These are phyloP conservation scores for Stenchaetothrips biformis DNA, from an alignment of 2,888 invertebrate species.

Conservation along the genomic window DNA sequence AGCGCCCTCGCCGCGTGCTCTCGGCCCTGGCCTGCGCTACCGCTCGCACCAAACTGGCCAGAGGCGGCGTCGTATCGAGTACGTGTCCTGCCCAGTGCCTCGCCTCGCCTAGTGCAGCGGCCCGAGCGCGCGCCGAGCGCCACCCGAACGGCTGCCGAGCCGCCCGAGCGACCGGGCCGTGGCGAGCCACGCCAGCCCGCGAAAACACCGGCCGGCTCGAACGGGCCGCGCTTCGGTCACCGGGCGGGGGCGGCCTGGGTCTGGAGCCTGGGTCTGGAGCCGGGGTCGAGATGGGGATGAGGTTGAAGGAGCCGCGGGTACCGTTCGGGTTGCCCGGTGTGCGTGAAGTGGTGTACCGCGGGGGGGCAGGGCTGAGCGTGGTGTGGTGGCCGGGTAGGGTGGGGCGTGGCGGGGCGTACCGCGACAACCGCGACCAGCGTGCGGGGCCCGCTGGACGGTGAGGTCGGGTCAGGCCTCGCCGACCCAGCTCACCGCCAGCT, in stretches of 20 bases:
- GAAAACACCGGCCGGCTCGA: constrained; percentile 7
- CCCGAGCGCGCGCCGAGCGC: background rate
- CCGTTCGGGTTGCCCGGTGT: background rate
- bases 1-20: background rate
- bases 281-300: background rate
- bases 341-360: background rate
- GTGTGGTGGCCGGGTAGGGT: too few relatives aligned
- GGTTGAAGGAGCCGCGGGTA: background rate
- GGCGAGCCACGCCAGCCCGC: background rate
- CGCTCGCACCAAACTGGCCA: background rate
- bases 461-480: too few relatives aligned
- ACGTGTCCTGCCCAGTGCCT: constrained; percentile 1
- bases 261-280: background rate
- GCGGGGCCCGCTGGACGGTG: too few relatives aligned
- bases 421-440: too few relatives aligned
- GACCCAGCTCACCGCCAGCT: too few relatives aligned
- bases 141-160: background rate
- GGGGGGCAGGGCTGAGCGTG: background rate
- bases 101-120: background rate
- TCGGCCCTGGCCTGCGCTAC: background rate
- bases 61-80: background rate
- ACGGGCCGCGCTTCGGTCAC: background rate
- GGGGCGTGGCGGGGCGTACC: too few relatives aligned
- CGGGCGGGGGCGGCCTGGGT: background rate
- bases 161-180: background rate